Conservation (phyloP, 2,113 vertebrate species). For the Lepisosteus osseus region DNA sequence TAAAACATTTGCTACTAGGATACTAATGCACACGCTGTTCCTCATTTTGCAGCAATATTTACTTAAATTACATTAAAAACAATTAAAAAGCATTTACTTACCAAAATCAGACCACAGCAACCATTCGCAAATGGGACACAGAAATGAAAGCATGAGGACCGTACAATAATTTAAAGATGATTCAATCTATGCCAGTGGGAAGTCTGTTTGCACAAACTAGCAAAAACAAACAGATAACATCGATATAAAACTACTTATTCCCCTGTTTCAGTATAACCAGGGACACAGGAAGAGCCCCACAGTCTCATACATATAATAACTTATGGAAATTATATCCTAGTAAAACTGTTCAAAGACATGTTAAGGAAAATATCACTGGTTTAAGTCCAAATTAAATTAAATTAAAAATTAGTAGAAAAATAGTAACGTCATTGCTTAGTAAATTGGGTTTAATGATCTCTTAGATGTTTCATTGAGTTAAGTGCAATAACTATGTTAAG, state of each 20-base stretch:
- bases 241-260: conserved; percentile 20
- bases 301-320: neutral
- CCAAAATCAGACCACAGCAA: neutral
- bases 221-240: conserved; percentile 9
- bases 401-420: too few relatives aligned
- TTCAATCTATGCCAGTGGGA: neutral
- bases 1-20: too few relatives aligned
- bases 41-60: neutral
- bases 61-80: neutral
- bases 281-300: neutral
- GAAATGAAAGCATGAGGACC: neutral
- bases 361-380: too few relatives aligned
- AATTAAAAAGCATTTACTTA: conserved; percentile 1
- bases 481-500: too few relatives aligned
- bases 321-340: neutral
- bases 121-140: conserved; percentile 8
- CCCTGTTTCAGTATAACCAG: conserved; percentile 23
- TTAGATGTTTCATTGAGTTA: too few relatives aligned
- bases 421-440: too few relatives aligned
- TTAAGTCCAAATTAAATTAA: too few relatives aligned
- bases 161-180: neutral
- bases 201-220: conserved; percentile 1
- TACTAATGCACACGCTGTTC: neutral
- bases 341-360: neutral
- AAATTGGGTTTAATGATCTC: too few relatives aligned